Evolutionary conservation across 2,888 invertebrate genomes (phyloP).

Genomic region (Acanthosepion pharaonis): DNA sequence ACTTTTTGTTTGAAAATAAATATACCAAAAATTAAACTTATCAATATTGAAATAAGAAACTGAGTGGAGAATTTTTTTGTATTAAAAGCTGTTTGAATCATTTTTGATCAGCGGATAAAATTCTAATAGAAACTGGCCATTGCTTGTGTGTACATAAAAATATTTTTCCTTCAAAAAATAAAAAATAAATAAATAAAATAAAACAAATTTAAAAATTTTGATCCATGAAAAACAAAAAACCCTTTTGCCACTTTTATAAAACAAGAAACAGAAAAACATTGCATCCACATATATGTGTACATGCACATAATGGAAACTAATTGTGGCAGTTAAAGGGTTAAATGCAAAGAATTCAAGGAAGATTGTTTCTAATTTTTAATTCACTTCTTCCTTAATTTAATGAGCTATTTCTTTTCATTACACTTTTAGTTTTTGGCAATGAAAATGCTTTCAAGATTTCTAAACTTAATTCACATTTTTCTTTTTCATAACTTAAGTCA

Average conservation of each 20-base stretch:
- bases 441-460: background rate
- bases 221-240: conserved; percentile 6
- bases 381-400: conserved; percentile 20
- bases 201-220: background rate
- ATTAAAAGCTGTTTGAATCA: background rate
- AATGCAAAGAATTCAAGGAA: conserved; percentile 33
- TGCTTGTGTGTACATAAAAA: conserved; percentile 21
- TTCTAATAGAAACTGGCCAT: background rate
- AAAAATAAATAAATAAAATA: background rate
- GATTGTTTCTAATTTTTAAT: background rate
- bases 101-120: background rate
- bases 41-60: background rate
- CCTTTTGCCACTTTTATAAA: conserved; percentile 33
- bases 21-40: background rate
- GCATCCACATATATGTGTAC: background rate
- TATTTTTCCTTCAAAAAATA: background rate
- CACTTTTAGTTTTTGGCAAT: background rate
- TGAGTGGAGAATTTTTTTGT: background rate
- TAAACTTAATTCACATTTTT: background rate
- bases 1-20: background rate
- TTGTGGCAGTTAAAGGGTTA: background rate
- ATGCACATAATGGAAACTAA: background rate
- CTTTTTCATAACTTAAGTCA: background rate
- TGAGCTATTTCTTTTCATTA: conserved; percentile 33
- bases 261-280: background rate